Evolutionary conservation across 2,113 vertebrate species (phyloP).

Genomic region (Agapornis roseicollis): DNA sequence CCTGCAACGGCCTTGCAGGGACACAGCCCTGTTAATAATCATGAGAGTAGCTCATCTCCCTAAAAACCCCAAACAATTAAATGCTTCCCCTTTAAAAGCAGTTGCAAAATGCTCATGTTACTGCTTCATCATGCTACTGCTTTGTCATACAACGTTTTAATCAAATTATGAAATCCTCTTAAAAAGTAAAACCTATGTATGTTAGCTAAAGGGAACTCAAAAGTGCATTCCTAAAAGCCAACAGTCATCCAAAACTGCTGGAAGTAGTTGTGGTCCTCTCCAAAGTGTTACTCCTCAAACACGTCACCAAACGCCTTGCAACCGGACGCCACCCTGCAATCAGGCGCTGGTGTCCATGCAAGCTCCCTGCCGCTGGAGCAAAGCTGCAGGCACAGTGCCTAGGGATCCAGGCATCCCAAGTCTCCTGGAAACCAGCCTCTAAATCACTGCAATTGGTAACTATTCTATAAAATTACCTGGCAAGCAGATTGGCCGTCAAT

Average conservation of each 20-base stretch:
- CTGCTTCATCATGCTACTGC: background rate
- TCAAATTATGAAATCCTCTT: background rate
- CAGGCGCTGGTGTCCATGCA: background rate
- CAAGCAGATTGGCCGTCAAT: background rate
- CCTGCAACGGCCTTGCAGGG: constrained; percentile 2
- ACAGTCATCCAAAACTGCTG: background rate
- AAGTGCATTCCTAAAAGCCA: background rate
- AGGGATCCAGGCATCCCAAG: background rate
- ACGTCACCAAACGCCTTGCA: background rate
- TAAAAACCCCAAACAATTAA: background rate
- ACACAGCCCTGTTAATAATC: constrained; percentile 14
- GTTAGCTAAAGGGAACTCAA: background rate
- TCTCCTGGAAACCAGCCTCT: background rate
- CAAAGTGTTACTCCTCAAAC: background rate
- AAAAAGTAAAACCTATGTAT: background rate
- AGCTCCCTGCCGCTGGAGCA: background rate
- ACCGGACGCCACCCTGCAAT: background rate
- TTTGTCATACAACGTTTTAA: background rate
- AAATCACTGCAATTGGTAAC: background rate
- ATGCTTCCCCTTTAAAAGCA: constrained; percentile 1
- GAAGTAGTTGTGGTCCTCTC: background rate
- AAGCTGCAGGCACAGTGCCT: background rate
- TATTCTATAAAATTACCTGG: background rate
- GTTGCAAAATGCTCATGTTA: background rate
- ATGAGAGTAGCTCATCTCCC: constrained; percentile 4